These are phyloP conservation scores for Phenganax marumi DNA, from an alignment of 92 coral and sea anemone genomes.

Conservation along the genomic window DNA sequence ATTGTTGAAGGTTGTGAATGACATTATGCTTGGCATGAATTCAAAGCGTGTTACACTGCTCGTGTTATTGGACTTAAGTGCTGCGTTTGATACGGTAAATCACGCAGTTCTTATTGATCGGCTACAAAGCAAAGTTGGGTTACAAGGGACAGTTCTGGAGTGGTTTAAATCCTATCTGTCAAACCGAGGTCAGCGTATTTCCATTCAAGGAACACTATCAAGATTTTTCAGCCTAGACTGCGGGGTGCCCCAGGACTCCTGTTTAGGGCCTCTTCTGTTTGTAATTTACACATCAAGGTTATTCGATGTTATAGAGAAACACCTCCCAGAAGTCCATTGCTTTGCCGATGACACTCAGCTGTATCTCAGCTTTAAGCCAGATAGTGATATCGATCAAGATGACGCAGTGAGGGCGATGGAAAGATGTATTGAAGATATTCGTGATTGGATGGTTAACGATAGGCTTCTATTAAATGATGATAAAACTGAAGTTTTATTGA, in stretches of 20 bases:
- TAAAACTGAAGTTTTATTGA: slow-evolving; percentile 41
- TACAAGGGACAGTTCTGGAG: slow-evolving; percentile 41
- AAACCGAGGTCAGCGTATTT: slow-evolving; percentile 43
- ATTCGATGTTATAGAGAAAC: slow-evolving; percentile 46
- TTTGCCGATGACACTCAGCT: slow-evolving; percentile 50
- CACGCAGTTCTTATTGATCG: slow-evolving; percentile 31
- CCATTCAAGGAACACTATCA: slow-evolving; percentile 44
- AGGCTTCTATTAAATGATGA: slow-evolving; percentile 51
- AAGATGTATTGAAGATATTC: slow-evolving; percentile 49
- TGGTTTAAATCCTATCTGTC: slow-evolving; percentile 56
- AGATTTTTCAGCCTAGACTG: slow-evolving; percentile 25
- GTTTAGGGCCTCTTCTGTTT: slow-evolving; percentile 55
- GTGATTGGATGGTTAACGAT: slow-evolving; percentile 55
- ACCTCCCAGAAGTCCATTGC: slow-evolving; percentile 47
- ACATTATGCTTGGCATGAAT: slow-evolving; percentile 45
- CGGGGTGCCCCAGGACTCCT: slow-evolving; percentile 46
- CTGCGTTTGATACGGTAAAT: slow-evolving; percentile 47
- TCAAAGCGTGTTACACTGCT: slow-evolving; percentile 53
- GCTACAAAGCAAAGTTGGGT: slow-evolving; percentile 32
- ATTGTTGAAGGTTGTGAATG: background rate
- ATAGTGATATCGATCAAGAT: slow-evolving; percentile 33
- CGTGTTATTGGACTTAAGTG: slow-evolving; percentile 47
- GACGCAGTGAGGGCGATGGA: slow-evolving; percentile 57
- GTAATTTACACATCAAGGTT: slow-evolving; percentile 48
- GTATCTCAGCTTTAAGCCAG: slow-evolving; percentile 51